Base-by-base conservation (phyloP, 2,113 vertebrate genomes). In the Pomatorhinus ruficollis region DNA sequence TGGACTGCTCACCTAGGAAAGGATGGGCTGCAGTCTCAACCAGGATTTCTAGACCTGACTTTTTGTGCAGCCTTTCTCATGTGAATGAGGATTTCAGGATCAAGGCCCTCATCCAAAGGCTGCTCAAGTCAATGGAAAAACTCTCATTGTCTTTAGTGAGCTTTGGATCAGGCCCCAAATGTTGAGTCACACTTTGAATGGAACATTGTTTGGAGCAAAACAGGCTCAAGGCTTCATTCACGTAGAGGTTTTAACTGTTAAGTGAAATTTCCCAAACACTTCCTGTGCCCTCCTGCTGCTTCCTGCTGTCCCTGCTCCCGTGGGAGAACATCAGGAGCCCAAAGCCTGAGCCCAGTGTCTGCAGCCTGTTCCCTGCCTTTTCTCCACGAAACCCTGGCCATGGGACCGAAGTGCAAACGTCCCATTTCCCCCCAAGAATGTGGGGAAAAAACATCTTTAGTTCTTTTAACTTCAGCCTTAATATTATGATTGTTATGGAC, bases 141-240 rank as follows among this genome's bases (percentile, higher is more conserved):
- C 83, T 94, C 89, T 91, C 91, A 93, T 93, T 96, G 95, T 93
- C 92, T 92, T 94, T 24, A 83, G 50, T 57, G 82, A 91, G 93
- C 90, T 92, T 92, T 96, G 95, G 95, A 94, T 83, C 44, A 64
- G 90, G 56, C 81, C 90, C 94, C 71, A 23, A 75, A 49, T 68
- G 28, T 83, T 96, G 95, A 97, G 56, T 95, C 95, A 93, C 20
- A 15, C 35, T 90, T 96, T 96, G 83, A 94, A 96, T 86, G 80
- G 92, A 96, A 94, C 64, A 77, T 90, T 92, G 79, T 96, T 94
- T 92, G 90, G 87, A 92, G 85, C 71, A 95, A 96, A 96, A 94
- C 83, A 94, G 76, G 74, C 88, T 93, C 69, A 50, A 60, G 64
- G 49, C 86, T 94, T 75, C 88, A 57, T 95, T 96, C 88, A 92